Conservation (phyloP, 2,113 vertebrate genomes). For the Clarias magur region DNA sequence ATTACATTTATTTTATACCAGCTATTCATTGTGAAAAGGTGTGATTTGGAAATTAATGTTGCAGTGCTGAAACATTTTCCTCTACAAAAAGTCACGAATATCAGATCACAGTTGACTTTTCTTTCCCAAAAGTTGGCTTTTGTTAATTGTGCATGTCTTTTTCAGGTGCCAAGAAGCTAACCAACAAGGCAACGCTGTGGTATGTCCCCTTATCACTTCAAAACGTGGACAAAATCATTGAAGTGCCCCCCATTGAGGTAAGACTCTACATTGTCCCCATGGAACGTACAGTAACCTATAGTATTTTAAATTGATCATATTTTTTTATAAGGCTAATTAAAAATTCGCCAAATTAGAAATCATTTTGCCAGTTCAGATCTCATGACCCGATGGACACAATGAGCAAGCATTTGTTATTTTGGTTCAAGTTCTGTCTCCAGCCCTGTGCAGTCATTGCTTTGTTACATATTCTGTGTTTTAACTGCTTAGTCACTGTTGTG, state of each 20-base stretch:
- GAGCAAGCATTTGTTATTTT: not conserved
- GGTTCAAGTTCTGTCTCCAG: not conserved
- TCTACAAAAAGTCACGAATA: not conserved
- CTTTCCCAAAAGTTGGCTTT: not conserved
- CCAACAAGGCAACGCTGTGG: constrained; percentile 91
- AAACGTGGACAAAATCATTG: constrained; percentile 85
- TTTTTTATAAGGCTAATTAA: too few species aligned
- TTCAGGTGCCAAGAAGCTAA: constrained; percentile 84
- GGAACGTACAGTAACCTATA: not conserved
- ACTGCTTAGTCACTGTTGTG: not conserved
- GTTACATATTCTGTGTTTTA: constrained; percentile 3
- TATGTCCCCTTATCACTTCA: constrained; percentile 89
- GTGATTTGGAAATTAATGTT: not conserved
- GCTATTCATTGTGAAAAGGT: not conserved
- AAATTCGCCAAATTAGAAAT: too few species aligned
- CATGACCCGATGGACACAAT: not conserved
- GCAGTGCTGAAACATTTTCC: not conserved
- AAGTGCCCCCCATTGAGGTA: constrained; percentile 93
- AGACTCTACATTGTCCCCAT: constrained; percentile 26
- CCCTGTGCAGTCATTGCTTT: not conserved
- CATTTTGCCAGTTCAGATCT: not conserved
- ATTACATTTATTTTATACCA: not conserved
- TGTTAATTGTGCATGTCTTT: constrained; percentile 14
- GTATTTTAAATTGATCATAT: not conserved
- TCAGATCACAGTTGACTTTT: not conserved